These are phyloP conservation scores for Oreohelix idahoensis DNA, from an alignment of 1,140 invertebrate species.

Conservation along the genomic window DNA sequence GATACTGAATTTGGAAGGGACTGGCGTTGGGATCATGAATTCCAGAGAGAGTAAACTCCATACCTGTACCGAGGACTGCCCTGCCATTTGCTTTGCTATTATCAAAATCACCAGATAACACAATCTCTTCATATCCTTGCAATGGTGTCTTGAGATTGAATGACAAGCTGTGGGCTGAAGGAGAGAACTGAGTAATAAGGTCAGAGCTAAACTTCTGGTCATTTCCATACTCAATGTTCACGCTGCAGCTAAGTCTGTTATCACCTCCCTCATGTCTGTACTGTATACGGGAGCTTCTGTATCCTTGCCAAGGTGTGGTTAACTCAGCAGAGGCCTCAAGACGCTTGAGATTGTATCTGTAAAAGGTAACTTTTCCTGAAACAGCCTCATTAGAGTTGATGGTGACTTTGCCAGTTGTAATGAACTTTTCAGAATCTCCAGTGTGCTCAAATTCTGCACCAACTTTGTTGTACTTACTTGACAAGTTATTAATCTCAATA, in stretches of 20 bases:
- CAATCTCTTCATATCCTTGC: constrained; percentile 5
- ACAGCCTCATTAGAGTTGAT: background rate
- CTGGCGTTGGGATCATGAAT: background rate
- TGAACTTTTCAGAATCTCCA: constrained; percentile 20
- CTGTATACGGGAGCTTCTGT: background rate
- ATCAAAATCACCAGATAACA: background rate
- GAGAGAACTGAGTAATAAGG: background rate
- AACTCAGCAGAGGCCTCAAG: constrained; percentile 3
- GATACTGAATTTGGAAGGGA: constrained; percentile 3
- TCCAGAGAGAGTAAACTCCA: background rate
- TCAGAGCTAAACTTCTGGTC: constrained; percentile 4
- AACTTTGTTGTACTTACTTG: background rate
- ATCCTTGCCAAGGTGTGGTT: constrained; percentile 6
- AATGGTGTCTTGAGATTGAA: constrained; percentile 24
- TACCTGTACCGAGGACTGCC: background rate
- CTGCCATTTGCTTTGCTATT: background rate
- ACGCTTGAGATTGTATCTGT: constrained; percentile 10
- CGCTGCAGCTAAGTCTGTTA: constrained; percentile 17
- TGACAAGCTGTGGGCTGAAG: background rate
- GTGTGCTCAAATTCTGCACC: constrained; percentile 26
- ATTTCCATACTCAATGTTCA: constrained; percentile 6
- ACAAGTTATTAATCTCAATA: constrained; percentile 1
- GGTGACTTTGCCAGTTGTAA: background rate
- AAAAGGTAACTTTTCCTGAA: constrained; percentile 11
- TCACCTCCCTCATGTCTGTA: constrained; percentile 23